phyloP scores from a whole-genome alignment of 2,113 vertebrate species.

The Nanorana parkeri region DNA sequence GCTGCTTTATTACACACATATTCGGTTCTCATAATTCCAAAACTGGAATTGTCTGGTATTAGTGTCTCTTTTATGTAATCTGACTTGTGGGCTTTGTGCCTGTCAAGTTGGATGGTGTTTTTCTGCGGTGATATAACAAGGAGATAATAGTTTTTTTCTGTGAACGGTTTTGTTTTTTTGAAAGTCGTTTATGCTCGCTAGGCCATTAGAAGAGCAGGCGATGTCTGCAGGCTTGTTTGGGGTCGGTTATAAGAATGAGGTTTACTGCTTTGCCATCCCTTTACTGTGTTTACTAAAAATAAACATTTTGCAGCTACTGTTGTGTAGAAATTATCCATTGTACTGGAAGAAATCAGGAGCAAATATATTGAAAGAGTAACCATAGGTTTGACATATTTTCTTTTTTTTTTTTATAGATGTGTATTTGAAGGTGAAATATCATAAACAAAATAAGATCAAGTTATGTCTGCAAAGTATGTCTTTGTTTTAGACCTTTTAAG shows the following conservation, averaged over 20 bases:
- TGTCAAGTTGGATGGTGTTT: neutral
- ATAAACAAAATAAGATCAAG: too few species aligned
- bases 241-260: neutral
- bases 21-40: too few species aligned
- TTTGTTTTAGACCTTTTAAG: too few species aligned
- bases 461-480: too few species aligned
- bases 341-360: neutral
- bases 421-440: too few species aligned
- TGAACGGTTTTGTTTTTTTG: neutral
- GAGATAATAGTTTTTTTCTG: neutral
- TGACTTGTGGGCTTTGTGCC: neutral
- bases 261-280: constrained; percentile 11
- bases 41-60: too few species aligned
- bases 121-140: neutral
- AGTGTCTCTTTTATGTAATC: too few species aligned
- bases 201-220: neutral
- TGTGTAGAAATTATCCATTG: neutral
- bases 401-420: too few species aligned
- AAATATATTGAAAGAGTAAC: neutral
- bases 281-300: constrained; percentile 44
- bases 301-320: constrained; percentile 3
- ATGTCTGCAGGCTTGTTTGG: constrained; percentile 11
- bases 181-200: neutral
- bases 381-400: too few species aligned
- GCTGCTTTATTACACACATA: too few species aligned